Evolutionary conservation across 1,140 invertebrate genomes (phyloP), one percentile per base, ranked within the genome.

Genomic region (Atta cephalotes): DNA sequence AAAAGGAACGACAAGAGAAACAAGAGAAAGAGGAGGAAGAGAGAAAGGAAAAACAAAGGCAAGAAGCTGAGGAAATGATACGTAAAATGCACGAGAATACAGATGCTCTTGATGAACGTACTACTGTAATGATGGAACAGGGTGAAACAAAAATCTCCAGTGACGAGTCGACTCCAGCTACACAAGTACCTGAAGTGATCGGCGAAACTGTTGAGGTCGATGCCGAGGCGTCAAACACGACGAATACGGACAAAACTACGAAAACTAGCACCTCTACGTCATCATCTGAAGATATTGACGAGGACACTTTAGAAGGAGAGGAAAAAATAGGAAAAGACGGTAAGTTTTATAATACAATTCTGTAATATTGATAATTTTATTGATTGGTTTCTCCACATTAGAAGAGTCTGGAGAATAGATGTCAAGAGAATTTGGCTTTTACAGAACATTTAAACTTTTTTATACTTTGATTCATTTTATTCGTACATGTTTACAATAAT

Each of bases 11-110:
- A 4, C 95, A 96, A 89, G 95, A 96, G 81, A 95, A 95, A 70
- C 87, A 92, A 39, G 93, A 94, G 56, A 95, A 94, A 88, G 94
- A 96, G 86, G 95, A 96, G 91, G 96, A 96, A 87, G 95, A 96
- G 85, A 95, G 92, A 79, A 95, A 95, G 90, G 95, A 96, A 86
- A 96, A 95, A 65, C 93, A 95, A 62, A 92, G 94, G 74, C 95
- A 96, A 90, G 95, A 96, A 77, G 95, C 96, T 21, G 96, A 96
- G 88, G 95, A 96, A 87, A 95, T 95, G 94, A 95, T 95, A n/a
- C 94, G 95, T 14, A 95, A 93, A 91, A 95, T 96, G 92, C 94
- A 96, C 71, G 95, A 96, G 91, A 95, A 90, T 80, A 86, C 89
- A 18, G 95, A 95, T 71, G 91, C 92, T 12, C 28, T 91, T 1